Base-by-base conservation (phyloP, 2,113 vertebrate genomes). In the Copsychus sechellarum region DNA sequence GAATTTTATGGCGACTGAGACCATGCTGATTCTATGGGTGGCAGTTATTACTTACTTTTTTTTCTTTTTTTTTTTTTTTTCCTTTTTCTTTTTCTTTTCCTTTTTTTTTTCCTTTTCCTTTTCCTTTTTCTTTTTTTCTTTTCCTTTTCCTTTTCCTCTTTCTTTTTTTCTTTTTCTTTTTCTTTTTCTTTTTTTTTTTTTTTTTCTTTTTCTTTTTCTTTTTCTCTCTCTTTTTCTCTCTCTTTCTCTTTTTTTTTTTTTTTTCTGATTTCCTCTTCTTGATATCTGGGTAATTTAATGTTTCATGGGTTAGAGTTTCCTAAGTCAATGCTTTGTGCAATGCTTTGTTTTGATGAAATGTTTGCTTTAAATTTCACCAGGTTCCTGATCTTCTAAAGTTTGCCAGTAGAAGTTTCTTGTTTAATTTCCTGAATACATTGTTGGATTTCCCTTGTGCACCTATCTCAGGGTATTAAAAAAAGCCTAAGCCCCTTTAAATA, bases 351-450 rank as follows among this genome's bases (percentile, higher is more conserved):
- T 70, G 64, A 38, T 61, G 14, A n/a, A 53, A 45, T 45, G 23
- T 24, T 69, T 70, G 23, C 19, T 45, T 61, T 61, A 53, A 53
- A 38, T 70, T 78, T 61, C 33, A 3, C 23, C 4, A 24, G 16
- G 36, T 28, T 53, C 38, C 33, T 33, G 33, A 28, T 58, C 17
- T 58, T 58, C 36, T 33, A 13, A 61, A 61, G 54, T 28, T 53
- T 0, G 0, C 19, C 3, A 8, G 6, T 38, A 29, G 19, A 53
- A 53, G 14, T 53, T 70, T 78, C 28, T 51, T 67, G 14, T 69
- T 69, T 78, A 53, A 53, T 33, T 53, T 69, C n/a, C 28, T 24
- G 33, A 34, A 26, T 45, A 15, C 0, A 0, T 36, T 60, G 36
- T 36, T 38, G 18, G 4, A 12, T 38, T 60, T 86, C 23, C 61